phyloP scores from a whole-genome alignment of 2,888 invertebrate genomes.

The Lochmaea crataegi region DNA sequence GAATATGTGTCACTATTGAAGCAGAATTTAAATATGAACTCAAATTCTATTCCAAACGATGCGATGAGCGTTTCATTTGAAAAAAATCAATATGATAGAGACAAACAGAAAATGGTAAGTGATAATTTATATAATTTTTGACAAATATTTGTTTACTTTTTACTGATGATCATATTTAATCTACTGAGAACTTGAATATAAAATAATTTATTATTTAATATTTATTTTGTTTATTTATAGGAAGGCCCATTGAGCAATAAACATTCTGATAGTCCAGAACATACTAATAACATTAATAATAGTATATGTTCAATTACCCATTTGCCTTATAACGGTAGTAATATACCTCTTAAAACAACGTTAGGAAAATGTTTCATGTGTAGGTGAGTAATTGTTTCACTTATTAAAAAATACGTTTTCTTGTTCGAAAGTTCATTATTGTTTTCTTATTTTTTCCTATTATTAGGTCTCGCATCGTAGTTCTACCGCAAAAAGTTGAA shows the following conservation, averaged over 20 bases:
- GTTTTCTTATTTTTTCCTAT: too few relatives aligned
- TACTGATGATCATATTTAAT: background rate
- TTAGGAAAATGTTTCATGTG: slow-evolving; percentile 80
- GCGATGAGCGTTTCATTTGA: slow-evolving; percentile 67
- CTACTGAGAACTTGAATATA: background rate
- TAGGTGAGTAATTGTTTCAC: slow-evolving; percentile 66
- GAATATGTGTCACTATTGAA: slow-evolving; percentile 51
- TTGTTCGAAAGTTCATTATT: too few relatives aligned
- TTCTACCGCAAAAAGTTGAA: too few relatives aligned
- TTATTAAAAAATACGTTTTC: background rate
- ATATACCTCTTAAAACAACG: slow-evolving; percentile 79
- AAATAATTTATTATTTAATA: slow-evolving; percentile 9
- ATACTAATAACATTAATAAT: slow-evolving; percentile 44
- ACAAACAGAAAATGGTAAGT: slow-evolving; percentile 55
- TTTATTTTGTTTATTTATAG: slow-evolving; percentile 39
- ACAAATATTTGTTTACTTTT: background rate
- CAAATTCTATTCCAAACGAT: slow-evolving; percentile 50
- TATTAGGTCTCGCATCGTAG: too few relatives aligned
- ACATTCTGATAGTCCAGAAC: slow-evolving; percentile 62
- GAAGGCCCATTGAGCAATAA: slow-evolving; percentile 41
- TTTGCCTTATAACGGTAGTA: slow-evolving; percentile 83
- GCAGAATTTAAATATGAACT: slow-evolving; percentile 30
- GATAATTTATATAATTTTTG: slow-evolving; percentile 1
- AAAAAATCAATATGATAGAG: slow-evolving; percentile 50
- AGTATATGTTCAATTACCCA: slow-evolving; percentile 71